These are phyloP conservation scores for Idris sp. DNA, from an alignment of 1,140 invertebrate species.

Conservation along the genomic window DNA sequence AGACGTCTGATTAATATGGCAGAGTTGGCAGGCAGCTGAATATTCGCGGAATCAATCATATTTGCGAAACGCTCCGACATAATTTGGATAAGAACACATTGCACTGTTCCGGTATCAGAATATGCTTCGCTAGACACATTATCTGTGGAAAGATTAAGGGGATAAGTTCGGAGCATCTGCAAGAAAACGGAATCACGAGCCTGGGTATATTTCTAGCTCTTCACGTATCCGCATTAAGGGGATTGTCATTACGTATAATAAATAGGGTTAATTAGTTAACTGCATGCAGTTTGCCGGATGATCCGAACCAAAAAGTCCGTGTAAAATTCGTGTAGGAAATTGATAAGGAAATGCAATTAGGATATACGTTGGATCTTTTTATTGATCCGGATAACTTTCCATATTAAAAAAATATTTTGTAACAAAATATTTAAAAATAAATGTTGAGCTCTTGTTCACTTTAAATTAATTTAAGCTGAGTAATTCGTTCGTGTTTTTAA, in stretches of 20 bases:
- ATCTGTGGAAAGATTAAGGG: slow-evolving; percentile 54
- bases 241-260: slow-evolving; percentile 53
- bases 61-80: slow-evolving; percentile 48
- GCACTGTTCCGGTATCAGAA: slow-evolving; percentile 59
- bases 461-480: too few species aligned
- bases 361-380: slow-evolving; percentile 4
- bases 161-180: slow-evolving; percentile 52
- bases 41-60: slow-evolving; percentile 67
- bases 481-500: too few species aligned
- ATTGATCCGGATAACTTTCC: slow-evolving; percentile 3
- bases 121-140: slow-evolving; percentile 53
- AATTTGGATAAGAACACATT: slow-evolving; percentile 57
- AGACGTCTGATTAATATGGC: slow-evolving; percentile 64
- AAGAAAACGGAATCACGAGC: slow-evolving; percentile 44
- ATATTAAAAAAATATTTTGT: slow-evolving; percentile 16
- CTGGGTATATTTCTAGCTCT: slow-evolving; percentile 32
- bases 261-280: slow-evolving; percentile 51
- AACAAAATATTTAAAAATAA: slow-evolving; percentile 1
- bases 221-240: slow-evolving; percentile 48
- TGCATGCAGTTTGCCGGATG: slow-evolving; percentile 27
- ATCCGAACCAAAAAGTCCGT: slow-evolving; percentile 32
- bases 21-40: slow-evolving; percentile 59
- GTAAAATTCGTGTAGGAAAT: slow-evolving; percentile 27
- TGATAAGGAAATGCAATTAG: slow-evolving; percentile 39
- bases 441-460: too few species aligned